phyloP scores from a whole-genome alignment of 2,113 vertebrate genomes.

The Acinonyx jubatus region DNA sequence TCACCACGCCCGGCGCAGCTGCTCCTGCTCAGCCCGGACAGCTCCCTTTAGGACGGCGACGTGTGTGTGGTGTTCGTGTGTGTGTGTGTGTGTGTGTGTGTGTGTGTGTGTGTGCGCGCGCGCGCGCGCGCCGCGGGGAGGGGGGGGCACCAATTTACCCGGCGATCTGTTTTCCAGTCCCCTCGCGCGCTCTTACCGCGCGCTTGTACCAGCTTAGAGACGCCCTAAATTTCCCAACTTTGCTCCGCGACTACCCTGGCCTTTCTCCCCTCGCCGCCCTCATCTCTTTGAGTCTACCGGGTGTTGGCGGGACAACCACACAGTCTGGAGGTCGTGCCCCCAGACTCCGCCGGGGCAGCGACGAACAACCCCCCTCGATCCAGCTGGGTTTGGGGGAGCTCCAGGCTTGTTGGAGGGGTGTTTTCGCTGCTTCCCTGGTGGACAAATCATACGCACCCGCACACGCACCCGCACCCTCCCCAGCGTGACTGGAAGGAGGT shows the following conservation, averaged over 20 bases:
- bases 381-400: background rate
- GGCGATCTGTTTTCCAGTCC: constrained; percentile 4
- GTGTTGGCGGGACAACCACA: background rate
- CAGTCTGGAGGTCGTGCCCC: background rate
- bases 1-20: constrained; percentile 73
- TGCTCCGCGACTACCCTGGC: background rate
- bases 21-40: constrained; percentile 75
- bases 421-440: background rate
- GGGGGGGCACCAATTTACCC: background rate
- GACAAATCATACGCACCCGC: background rate
- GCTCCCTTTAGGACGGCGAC: constrained; percentile 62
- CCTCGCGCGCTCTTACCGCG: background rate
- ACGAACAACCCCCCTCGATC: background rate
- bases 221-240: constrained; percentile 65
- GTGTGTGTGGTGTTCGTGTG: background rate
- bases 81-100: background rate
- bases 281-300: background rate
- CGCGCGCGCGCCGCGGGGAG: background rate
- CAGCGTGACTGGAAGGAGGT: constrained; percentile 27
- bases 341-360: background rate
- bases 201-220: background rate
- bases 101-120: fast-evolving
- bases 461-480: constrained; percentile 32
- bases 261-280: background rate
- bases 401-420: background rate